Conservation (phyloP, 2,888 invertebrate species). For the Pasiphila rectangulata region DNA sequence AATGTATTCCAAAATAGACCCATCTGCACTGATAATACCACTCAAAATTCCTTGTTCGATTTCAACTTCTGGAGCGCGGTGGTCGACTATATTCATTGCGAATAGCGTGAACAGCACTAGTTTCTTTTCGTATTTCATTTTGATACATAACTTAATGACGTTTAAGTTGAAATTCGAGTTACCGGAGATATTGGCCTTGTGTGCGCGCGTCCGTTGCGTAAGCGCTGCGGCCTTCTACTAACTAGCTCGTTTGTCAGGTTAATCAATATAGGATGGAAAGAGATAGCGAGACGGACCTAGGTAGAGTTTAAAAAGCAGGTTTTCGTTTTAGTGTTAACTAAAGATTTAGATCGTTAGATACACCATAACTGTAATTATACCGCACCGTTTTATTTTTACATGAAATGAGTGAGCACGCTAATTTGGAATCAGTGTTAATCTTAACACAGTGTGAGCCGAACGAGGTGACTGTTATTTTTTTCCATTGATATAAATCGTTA, state of each 20-base stretch:
- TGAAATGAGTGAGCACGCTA: too few relatives aligned
- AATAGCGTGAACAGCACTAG: slow-evolving; percentile 62
- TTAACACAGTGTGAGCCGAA: too few relatives aligned
- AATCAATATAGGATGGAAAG: slow-evolving; percentile 18
- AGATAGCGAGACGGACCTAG: slow-evolving; percentile 11
- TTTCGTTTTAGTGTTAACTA: slow-evolving; percentile 6
- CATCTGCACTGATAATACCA: slow-evolving; percentile 64
- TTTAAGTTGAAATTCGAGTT: slow-evolving; percentile 4
- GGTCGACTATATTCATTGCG: slow-evolving; percentile 63
- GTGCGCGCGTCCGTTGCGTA: slow-evolving; percentile 34
- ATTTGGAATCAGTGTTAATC: too few relatives aligned
- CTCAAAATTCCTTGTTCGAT: slow-evolving; percentile 65
- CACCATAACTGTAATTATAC: too few relatives aligned
- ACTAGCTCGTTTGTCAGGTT: slow-evolving; percentile 8
- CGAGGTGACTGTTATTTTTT: too few relatives aligned
- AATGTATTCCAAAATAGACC: slow-evolving; percentile 63
- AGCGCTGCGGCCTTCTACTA: slow-evolving; percentile 39
- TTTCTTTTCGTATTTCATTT: slow-evolving; percentile 53
- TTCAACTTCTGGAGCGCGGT: slow-evolving; percentile 63
- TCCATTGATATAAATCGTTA: too few relatives aligned
- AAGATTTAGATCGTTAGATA: neutral
- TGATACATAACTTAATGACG: slow-evolving; percentile 17
- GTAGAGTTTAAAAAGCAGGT: neutral
- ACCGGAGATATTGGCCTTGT: slow-evolving; percentile 5
- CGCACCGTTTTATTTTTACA: too few relatives aligned